A percentile compares a stretch with the other conserved stretches of the same genome.
Conservation (phyloP, 2,797 vertebrate genomes). For the Melanotaenia nigrans region DNA sequence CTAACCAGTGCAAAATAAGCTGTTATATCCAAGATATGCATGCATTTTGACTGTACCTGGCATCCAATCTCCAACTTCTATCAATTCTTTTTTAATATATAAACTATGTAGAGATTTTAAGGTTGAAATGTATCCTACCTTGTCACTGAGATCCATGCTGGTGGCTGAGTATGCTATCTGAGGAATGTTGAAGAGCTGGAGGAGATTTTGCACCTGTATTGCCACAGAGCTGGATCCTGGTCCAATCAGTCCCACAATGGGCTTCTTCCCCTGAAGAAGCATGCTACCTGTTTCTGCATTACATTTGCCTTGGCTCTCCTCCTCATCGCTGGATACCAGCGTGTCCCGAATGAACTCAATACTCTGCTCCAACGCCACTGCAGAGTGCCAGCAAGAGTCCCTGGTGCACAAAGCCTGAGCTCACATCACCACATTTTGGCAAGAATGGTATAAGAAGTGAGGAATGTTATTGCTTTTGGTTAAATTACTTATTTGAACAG, state of each 20-base stretch:
- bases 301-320: constrained; percentile 90
- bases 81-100: neutral
- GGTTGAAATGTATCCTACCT: constrained; percentile 65
- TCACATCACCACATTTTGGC: constrained; percentile 37
- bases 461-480: neutral
- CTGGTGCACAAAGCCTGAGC: constrained; percentile 54
- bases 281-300: constrained; percentile 84
- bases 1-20: neutral
- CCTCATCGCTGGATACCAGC: constrained; percentile 93
- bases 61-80: neutral
- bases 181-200: constrained; percentile 99
- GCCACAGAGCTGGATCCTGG: constrained; percentile 98
- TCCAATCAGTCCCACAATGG: constrained; percentile 97
- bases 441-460: constrained; percentile 5
- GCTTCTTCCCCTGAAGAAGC: constrained; percentile 89
- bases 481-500: neutral
- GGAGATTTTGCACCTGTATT: constrained; percentile 97
- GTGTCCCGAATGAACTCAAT: constrained; percentile 99
- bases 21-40: neutral
- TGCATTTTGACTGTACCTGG: neutral
- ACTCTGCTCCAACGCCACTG: constrained; percentile 97
- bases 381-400: constrained; percentile 98
- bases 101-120: neutral
- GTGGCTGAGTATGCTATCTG: constrained; percentile 99
- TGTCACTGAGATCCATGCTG: constrained; percentile 98